phyloP scores from a whole-genome alignment of 2,888 invertebrate genomes.

The Himalopsyche japonica region DNA sequence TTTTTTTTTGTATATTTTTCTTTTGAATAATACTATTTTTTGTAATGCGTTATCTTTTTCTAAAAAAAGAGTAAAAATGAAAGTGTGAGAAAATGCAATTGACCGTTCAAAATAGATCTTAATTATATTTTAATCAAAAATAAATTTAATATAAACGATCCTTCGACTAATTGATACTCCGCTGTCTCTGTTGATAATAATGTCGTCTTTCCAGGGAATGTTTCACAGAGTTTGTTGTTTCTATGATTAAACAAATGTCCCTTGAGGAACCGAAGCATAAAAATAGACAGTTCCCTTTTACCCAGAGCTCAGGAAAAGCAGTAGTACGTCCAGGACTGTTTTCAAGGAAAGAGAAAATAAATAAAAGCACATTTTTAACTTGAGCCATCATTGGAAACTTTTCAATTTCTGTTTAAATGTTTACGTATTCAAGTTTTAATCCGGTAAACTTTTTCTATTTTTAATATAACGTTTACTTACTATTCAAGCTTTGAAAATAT shows the following conservation, averaged over 20 bases:
- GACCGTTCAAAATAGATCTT: too few relatives aligned
- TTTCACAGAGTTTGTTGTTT: neutral
- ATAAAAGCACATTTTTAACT: neutral
- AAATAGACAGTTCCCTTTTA: neutral
- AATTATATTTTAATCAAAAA: too few relatives aligned
- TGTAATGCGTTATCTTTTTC: too few relatives aligned
- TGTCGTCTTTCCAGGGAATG: neutral
- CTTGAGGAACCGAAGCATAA: neutral
- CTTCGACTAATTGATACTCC: neutral
- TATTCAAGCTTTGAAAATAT: too few relatives aligned
- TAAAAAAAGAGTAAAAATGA: too few relatives aligned
- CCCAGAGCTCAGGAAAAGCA: neutral
- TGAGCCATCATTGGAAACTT: neutral
- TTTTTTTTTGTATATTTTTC: too few relatives aligned
- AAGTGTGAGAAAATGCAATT: too few relatives aligned
- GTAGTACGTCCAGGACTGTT: neutral
- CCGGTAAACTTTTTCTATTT: too few relatives aligned
- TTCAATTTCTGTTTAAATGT: neutral
- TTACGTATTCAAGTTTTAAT: too few relatives aligned
- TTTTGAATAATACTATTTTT: too few relatives aligned
- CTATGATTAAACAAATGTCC: neutral
- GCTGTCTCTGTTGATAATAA: neutral
- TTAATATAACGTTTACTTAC: too few relatives aligned
- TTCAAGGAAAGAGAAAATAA: neutral
- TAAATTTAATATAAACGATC: too few relatives aligned